Base-by-base conservation (phyloP, 2,888 invertebrate species). In the Apantesis nais region DNA sequence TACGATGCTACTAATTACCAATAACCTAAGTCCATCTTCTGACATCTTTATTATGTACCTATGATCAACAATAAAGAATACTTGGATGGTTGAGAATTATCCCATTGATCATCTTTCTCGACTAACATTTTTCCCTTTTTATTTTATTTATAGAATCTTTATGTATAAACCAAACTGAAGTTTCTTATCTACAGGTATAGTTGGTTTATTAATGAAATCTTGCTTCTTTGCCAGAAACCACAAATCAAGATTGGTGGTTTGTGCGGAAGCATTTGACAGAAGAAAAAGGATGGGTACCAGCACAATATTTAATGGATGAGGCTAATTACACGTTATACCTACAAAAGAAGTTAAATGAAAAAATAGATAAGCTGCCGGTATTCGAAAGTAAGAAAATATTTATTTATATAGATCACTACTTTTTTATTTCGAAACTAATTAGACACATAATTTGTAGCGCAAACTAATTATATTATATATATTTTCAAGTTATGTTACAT, bases 261-360 rank as follows among this genome's bases (percentile, higher is more conserved):
- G 98, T 99, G 0, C 97, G 97, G 82, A 99, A 99, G 90, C 97
- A 98, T 89, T 94, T 98, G 39, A 98, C 98, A 0, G 97, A 98
- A 88, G 98, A 99, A 92, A 98, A 97, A 83, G 99, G 99, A 73
- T 98, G 98, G 97, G 98, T 98, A n/a, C 98, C 98, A 25, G 98
- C 98, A 0, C 97, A 98, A 87, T 97, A 98, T 86, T 95, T 99
- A 7, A 97, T 98, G 96, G 97, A 98, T 83, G 97, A 98, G 89
- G 95, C 95, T 5, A 97, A 97, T 81, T 99, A 98, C 85, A 97
- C 97, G 0, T 93, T 97, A 62, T 98, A 98, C 84, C 96, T 99
- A 16, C 98, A 98, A 86, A 97, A 97, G 91, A 98, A 98, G 91
- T 93, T 99, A 2, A 97, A 98, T 85, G 98, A 98, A 89, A 98